Evolutionary conservation across 2,113 vertebrate genomes (phyloP).

Genomic region (Neofelis nebulosa): DNA sequence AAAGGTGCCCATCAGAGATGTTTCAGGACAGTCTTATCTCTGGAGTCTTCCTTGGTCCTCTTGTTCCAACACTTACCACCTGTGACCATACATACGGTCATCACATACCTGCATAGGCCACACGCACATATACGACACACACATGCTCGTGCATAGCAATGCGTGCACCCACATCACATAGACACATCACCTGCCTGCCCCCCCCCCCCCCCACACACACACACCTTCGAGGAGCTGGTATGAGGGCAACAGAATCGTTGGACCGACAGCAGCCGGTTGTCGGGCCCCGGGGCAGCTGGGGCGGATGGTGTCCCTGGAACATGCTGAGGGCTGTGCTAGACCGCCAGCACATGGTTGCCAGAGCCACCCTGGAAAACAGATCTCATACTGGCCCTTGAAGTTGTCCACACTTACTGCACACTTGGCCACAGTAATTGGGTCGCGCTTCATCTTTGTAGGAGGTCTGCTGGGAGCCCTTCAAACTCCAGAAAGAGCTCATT

Average conservation of each 20-base stretch:
- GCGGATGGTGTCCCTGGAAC: neutral
- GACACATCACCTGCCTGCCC: no score
- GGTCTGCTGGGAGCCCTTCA: neutral
- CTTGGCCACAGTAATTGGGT: neutral
- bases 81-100: neutral
- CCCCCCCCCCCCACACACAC: neutral
- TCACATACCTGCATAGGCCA: accelerated
- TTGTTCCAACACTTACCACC: neutral
- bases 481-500: neutral
- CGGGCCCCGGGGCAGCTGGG: neutral
- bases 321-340: accelerated
- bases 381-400: neutral
- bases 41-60: neutral
- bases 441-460: neutral
- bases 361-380: accelerated
- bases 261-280: accelerated
- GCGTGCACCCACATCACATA: accelerated
- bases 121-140: neutral
- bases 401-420: neutral
- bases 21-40: neutral
- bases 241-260: neutral
- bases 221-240: neutral
- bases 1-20: neutral
- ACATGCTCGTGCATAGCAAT: no score
- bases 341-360: neutral